A percentile compares a stretch with the other conserved stretches of the same genome.
phyloP scores from a whole-genome alignment of 2,113 vertebrate genomes.

The Physeter macrocephalus region DNA sequence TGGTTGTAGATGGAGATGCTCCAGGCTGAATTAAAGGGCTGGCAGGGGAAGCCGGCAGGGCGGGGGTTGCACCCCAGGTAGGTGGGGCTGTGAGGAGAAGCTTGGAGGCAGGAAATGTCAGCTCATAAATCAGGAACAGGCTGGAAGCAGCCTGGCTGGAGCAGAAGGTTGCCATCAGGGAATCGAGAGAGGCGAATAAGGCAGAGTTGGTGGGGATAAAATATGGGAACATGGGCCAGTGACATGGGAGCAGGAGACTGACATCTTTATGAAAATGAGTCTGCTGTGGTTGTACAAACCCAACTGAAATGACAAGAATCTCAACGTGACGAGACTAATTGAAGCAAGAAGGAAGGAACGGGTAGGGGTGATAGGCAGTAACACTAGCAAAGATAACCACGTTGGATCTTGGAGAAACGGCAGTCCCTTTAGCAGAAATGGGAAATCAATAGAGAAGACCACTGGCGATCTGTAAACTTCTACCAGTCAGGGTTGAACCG shows the following conservation, averaged over 20 bases:
- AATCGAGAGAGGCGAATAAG: background rate
- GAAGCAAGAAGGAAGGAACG: background rate
- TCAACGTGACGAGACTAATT: background rate
- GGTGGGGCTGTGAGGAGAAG: background rate
- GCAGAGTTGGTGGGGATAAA: background rate
- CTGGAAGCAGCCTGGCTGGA: background rate
- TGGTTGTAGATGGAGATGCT: background rate
- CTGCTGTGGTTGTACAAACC: background rate
- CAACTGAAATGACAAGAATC: background rate
- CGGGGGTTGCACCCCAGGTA: background rate
- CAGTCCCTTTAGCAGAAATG: background rate
- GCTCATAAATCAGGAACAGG: background rate
- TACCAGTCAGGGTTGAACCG: background rate
- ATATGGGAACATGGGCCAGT: background rate
- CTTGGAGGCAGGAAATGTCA: background rate
- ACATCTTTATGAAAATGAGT: background rate
- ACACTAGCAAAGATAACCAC: background rate
- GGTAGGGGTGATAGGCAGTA: background rate
- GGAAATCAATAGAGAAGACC: background rate
- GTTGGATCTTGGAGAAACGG: background rate
- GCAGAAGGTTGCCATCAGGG: background rate
- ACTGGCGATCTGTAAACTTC: background rate
- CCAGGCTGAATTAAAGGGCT: background rate
- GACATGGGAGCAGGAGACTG: background rate
- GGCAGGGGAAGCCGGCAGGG: background rate